Conservation (phyloP, 1,140 invertebrate genomes). For the Eumaeus atala region DNA sequence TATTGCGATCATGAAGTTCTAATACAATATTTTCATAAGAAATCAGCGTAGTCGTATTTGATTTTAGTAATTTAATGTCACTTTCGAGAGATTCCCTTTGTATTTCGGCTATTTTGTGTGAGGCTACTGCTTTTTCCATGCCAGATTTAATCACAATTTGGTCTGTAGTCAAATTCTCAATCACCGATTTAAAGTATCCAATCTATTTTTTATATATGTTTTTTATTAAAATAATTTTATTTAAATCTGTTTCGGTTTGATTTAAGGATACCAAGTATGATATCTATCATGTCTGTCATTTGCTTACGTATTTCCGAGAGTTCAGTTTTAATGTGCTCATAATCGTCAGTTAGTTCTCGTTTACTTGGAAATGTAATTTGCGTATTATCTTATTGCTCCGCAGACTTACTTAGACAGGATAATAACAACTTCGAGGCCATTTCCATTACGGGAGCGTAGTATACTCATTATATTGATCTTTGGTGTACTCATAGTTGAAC, state of each 20-base stretch:
- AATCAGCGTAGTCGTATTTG: not conserved
- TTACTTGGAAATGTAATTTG: slow-evolving; percentile 11
- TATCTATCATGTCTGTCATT: slow-evolving; percentile 31
- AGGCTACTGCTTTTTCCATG: not conserved
- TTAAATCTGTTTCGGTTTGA: slow-evolving; percentile 21
- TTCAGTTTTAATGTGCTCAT: slow-evolving; percentile 16
- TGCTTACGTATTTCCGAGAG: slow-evolving; percentile 26
- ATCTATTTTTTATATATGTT: slow-evolving; percentile 29
- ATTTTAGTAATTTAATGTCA: not conserved
- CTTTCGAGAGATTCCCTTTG: not conserved
- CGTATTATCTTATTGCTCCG: not conserved
- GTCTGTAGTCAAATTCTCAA: not conserved
- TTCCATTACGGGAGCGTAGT: slow-evolving; percentile 18
- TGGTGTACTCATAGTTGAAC: slow-evolving; percentile 1
- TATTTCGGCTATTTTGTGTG: not conserved
- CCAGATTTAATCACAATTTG: not conserved
- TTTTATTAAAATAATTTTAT: slow-evolving; percentile 22
- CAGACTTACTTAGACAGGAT: not conserved
- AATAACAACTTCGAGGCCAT: slow-evolving; percentile 12
- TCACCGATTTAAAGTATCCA: slow-evolving; percentile 12
- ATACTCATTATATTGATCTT: slow-evolving; percentile 16
- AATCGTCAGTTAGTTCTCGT: slow-evolving; percentile 12
- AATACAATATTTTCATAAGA: slow-evolving; percentile 18
- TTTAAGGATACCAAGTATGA: slow-evolving; percentile 11
- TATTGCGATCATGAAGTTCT: not conserved